phyloP scores from a whole-genome alignment of 2,113 vertebrate species.

The rat (Rattus norvegicus) region GRCr8 NC_086021.1:73823501-73824000 shows the following conservation, averaged over 20 bases:
- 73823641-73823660: background rate
- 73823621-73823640: background rate
- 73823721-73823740: background rate
- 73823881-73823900: background rate
- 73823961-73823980: background rate
- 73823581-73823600: background rate
- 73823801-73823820: background rate
- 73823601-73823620: background rate
- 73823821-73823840: background rate
- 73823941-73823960: background rate
- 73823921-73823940: background rate
- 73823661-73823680: background rate
- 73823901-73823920: background rate
- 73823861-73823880: background rate
- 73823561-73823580: background rate
- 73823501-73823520: background rate
- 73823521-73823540: background rate
- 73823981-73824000: background rate
- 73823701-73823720: background rate
- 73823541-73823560: background rate
- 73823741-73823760: background rate
- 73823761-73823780: background rate
- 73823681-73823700: background rate
- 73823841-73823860: background rate
- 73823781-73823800: background rate